phyloP scores from a whole-genome alignment of 2,797 vertebrate species.

The Babyrousa celebensis region DNA sequence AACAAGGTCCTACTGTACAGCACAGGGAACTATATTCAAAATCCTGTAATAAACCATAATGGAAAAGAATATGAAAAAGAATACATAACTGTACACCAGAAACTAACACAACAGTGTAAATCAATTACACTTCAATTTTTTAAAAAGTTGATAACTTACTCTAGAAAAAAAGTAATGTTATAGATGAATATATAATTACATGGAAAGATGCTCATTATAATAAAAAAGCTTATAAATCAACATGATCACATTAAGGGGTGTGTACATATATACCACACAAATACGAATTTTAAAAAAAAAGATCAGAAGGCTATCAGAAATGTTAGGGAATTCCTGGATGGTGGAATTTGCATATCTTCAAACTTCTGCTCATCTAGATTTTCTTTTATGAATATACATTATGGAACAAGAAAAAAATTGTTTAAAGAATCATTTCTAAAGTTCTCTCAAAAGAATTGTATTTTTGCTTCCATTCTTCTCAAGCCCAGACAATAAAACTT shows the following conservation, averaged over 20 bases:
- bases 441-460: conserved; percentile 49
- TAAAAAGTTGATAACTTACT: neutral
- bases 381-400: conserved; percentile 56
- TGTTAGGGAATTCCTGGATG: neutral
- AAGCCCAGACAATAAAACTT: conserved; percentile 57
- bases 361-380: conserved; percentile 44
- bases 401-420: conserved; percentile 21
- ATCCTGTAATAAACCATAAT: neutral
- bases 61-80: neutral
- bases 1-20: neutral
- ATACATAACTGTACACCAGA: neutral
- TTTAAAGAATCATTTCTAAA: conserved; percentile 72
- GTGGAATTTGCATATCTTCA: conserved; percentile 47
- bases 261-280: neutral
- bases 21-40: neutral
- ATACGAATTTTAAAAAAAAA: neutral
- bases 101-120: neutral
- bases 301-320: conserved; percentile 17
- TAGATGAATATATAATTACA: neutral
- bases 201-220: neutral
- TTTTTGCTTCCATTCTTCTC: conserved; percentile 66
- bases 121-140: neutral
- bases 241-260: neutral
- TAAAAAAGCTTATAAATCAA: conserved; percentile 48
- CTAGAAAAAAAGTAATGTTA: conserved; percentile 49